Evolutionary conservation across 2,797 vertebrate genomes (phyloP).

Genomic region (Mycteria americana): DNA sequence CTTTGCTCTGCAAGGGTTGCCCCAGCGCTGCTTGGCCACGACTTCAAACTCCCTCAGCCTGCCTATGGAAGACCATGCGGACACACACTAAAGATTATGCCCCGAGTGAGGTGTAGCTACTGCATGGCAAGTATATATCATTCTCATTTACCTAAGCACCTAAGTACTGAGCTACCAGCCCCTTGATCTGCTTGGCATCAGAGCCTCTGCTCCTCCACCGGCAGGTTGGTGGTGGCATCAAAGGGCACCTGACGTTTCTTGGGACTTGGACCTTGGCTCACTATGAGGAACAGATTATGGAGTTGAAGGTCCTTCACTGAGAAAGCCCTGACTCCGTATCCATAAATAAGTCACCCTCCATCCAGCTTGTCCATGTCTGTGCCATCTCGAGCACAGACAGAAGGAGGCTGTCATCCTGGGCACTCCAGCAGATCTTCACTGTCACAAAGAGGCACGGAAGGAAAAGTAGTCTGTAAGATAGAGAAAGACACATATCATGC

Average conservation of each 20-base stretch:
- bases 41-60: neutral
- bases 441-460: neutral
- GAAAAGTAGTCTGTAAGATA: neutral
- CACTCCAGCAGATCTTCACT: neutral
- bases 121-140: neutral
- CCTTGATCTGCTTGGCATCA: neutral
- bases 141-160: neutral
- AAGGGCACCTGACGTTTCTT: neutral
- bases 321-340: neutral
- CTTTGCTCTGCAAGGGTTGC: neutral
- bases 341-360: neutral
- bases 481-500: neutral
- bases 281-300: neutral
- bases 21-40: neutral
- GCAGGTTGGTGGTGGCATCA: neutral
- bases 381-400: neutral
- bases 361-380: neutral
- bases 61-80: accelerated
- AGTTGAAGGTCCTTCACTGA: neutral
- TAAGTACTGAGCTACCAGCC: neutral
- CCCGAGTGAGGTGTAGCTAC: neutral
- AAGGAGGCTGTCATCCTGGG: neutral
- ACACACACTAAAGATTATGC: neutral
- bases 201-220: neutral
- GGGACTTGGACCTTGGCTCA: neutral